Evolutionary conservation across 2,797 vertebrate genomes (phyloP).

Genomic region (Acridotheres tristis): DNA sequence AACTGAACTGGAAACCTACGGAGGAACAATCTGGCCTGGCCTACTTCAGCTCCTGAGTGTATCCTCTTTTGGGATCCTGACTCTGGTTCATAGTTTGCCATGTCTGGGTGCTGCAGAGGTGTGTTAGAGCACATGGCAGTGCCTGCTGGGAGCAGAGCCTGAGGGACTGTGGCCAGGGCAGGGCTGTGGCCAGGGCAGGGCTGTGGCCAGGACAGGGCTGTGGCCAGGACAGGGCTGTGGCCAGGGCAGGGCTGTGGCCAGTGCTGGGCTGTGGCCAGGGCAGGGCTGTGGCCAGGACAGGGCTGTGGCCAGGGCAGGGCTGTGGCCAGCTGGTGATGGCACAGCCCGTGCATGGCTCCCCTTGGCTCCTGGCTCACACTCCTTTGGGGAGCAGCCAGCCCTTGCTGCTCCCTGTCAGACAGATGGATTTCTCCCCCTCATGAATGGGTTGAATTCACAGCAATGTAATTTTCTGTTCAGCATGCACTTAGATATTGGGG

Average conservation of each 20-base stretch:
- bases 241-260: neutral
- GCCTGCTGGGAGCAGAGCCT: neutral
- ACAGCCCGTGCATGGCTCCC: rapidly evolving
- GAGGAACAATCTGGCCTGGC: neutral
- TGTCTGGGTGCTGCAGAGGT: neutral
- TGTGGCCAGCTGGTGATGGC: neutral
- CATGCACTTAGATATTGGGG: neutral
- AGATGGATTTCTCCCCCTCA: neutral
- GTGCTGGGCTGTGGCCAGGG: neutral
- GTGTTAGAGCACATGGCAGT: neutral
- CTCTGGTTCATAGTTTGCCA: neutral
- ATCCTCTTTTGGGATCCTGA: neutral
- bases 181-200: neutral
- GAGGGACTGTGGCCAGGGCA: neutral
- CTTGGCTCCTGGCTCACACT: rapidly evolving
- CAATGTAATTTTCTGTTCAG: neutral
- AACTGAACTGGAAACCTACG: neutral
- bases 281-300: neutral
- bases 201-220: neutral
- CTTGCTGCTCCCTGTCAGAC: neutral
- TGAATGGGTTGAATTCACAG: neutral
- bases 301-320: neutral
- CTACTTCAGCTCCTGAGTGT: neutral
- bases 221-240: neutral
- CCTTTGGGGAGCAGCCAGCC: neutral